A percentile compares a stretch with the other conserved stretches of the same genome.
phyloP scores from a whole-genome alignment of 2,797 vertebrate species.

The Cyclura pinguis region DNA sequence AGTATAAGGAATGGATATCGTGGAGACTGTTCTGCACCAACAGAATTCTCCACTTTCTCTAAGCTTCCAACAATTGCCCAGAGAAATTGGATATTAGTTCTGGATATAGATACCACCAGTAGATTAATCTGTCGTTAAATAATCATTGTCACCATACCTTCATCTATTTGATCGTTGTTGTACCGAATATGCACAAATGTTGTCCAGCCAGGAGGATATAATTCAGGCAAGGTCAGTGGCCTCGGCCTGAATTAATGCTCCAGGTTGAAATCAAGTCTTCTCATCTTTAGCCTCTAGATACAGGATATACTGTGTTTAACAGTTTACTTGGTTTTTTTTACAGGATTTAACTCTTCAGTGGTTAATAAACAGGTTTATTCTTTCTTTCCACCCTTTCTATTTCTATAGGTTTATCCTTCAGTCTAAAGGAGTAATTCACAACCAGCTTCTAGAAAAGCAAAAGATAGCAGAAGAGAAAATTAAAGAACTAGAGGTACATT shows the following conservation, averaged over 20 bases:
- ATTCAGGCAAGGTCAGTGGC: background rate
- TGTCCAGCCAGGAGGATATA: background rate
- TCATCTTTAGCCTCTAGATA: background rate
- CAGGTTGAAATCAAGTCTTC: background rate
- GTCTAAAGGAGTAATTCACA: conserved; percentile 90
- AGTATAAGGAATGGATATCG: too few relatives aligned
- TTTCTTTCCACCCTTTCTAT: conserved; percentile 33
- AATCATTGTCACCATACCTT: background rate
- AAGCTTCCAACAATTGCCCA: background rate
- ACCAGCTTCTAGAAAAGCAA: conserved; percentile 91
- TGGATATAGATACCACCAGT: background rate
- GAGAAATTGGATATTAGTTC: background rate
- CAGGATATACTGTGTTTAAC: background rate
- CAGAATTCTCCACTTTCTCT: too few relatives aligned
- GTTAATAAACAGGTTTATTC: conserved; percentile 45
- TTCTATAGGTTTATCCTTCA: conserved; percentile 93
- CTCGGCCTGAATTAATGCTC: background rate
- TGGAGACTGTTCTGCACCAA: too few relatives aligned
- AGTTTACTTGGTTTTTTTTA: background rate
- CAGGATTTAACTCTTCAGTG: background rate
- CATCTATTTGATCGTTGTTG: background rate
- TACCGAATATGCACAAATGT: background rate
- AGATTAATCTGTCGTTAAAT: background rate
- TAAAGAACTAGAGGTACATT: conserved; percentile 93
- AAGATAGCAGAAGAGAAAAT: conserved; percentile 94